These are phyloP conservation scores for Pheosia tremula DNA, from an alignment of 2,888 invertebrate species.

Conservation along the genomic window DNA sequence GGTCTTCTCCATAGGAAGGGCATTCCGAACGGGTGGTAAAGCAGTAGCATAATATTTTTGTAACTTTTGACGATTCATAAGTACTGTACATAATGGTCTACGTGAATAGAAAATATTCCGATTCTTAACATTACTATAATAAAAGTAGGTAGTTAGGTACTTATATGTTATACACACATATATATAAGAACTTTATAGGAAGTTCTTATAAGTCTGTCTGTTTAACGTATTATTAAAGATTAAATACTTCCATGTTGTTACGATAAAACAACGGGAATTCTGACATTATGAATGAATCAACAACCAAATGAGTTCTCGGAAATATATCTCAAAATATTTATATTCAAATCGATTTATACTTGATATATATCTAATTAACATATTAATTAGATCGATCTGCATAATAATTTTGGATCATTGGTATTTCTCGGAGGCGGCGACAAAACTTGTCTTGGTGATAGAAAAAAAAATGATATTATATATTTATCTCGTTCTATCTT, in stretches of 20 bases:
- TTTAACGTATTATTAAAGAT: too few species aligned
- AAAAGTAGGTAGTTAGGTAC: too few species aligned
- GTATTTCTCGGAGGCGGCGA: slow-evolving; percentile 15
- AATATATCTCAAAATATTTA: slow-evolving; percentile 1
- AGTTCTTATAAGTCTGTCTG: too few species aligned
- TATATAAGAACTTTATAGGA: too few species aligned
- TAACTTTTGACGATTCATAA: too few species aligned
- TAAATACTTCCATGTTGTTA: background rate
- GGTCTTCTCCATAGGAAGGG: too few species aligned
- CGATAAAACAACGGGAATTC: background rate
- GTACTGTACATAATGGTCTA: too few species aligned
- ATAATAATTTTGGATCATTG: slow-evolving; percentile 11
- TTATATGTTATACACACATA: too few species aligned
- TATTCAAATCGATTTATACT: slow-evolving; percentile 16
- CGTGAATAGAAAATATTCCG: too few species aligned
- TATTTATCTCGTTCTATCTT: slow-evolving; percentile 1
- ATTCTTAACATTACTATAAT: too few species aligned
- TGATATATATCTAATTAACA: slow-evolving; percentile 28
- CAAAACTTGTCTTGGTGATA: background rate
- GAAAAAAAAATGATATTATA: background rate
- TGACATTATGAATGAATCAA: background rate
- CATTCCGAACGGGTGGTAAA: too few species aligned
- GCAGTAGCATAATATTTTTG: too few species aligned
- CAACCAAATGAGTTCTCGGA: background rate
- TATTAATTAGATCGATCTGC: slow-evolving; percentile 28